Base-by-base conservation (phyloP, 2,888 invertebrate species). In the Tipula helvola region DNA sequence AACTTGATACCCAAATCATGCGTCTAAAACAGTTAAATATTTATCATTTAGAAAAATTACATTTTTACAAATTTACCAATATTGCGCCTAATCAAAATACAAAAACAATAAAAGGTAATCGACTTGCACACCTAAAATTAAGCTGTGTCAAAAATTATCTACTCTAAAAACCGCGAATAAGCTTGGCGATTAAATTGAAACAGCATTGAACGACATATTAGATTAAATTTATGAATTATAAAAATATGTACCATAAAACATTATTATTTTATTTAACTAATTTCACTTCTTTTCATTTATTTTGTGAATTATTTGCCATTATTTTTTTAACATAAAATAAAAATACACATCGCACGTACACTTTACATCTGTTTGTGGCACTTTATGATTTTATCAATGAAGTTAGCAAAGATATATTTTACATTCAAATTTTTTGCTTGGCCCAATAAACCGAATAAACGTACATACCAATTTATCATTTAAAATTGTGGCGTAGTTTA, bases 71-170 rank as follows among this genome's bases (percentile, higher is more conserved):
- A 71, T 71, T 28, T 12, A 28, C 8, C 10, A 71, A 8, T 71
- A 28, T 71, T 71, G 71, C 71, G 71, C 71, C 28, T 71, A 71
- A 71, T 71, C 28, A 12, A 71, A 71, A 10, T 71, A 71, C 71
- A 71, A 71, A 71, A 71, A 71, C 71, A 71, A 71, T 71, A 71
- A 71, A 71, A 71, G 71, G 71, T 71, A 71, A 71, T 71, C 71
- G 71, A 71, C 71, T 71, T 71, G 71, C 28, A 12, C 71, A 71
- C 71, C 71, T 28, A 44, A 12, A 52, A n/a, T 3, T 41, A 28
- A 57, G 57, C 16, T 18, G 57, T 57, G 57, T 71, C 71, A 71
- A 71, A 71, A 71, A 28, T 7, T 39, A 71, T 71, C 28, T n/a
- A 39, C 52, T 1, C 57, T n/a, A n/a, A 57, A 71, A 52, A 71